A percentile compares a stretch with the other conserved stretches of the same genome.
These are phyloP conservation scores for Holacanthella duospinosa DNA, from an alignment of 2,888 invertebrate species.

Conservation along the genomic window DNA sequence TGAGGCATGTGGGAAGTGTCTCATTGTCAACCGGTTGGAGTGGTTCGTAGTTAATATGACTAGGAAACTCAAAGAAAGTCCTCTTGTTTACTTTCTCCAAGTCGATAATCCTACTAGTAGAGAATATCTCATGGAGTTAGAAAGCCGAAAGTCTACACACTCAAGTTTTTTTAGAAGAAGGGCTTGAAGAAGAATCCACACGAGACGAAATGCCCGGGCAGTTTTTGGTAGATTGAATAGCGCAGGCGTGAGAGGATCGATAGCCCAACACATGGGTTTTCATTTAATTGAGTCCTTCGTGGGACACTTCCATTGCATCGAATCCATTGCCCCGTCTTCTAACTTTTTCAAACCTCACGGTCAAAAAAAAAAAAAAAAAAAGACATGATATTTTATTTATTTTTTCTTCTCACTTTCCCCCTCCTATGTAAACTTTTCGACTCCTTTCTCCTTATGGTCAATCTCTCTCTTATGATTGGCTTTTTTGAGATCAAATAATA, in stretches of 20 bases:
- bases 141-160: no score
- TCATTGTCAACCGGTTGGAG: no score
- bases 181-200: neutral
- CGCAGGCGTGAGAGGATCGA: neutral
- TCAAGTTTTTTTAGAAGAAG: neutral
- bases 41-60: no score
- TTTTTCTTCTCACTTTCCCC: no score
- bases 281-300: neutral
- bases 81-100: slow-evolving; percentile 10
- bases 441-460: neutral
- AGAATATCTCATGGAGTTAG: neutral
- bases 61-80: no score
- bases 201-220: slow-evolving; percentile 7
- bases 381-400: no score
- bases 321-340: neutral
- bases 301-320: neutral
- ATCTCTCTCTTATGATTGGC: no score
- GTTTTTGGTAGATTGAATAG: neutral
- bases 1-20: no score
- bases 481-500: no score
- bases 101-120: slow-evolving; percentile 8
- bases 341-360: neutral
- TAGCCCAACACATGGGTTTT: neutral
- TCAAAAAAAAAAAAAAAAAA: neutral
- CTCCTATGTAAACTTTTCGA: neutral